Conservation (phyloP, 2,113 vertebrate genomes). For the Macroglossus sobrinus region DNA sequence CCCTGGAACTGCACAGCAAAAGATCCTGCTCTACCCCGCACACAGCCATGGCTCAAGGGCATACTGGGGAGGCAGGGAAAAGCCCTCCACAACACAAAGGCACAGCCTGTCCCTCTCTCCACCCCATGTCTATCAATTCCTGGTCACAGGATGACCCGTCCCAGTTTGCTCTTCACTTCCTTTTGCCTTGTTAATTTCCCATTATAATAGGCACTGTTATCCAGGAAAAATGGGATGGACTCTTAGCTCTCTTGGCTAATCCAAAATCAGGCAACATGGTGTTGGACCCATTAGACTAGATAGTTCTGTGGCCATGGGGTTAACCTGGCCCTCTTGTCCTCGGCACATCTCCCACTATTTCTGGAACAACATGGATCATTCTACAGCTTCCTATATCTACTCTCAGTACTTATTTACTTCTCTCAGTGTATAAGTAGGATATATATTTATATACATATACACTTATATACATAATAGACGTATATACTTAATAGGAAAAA, state of each 20-base stretch:
- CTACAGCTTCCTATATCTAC: not conserved
- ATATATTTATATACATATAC: not conserved
- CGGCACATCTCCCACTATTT: not conserved
- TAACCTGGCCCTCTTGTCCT: not conserved
- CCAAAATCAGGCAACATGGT: not conserved
- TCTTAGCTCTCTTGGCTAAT: not conserved
- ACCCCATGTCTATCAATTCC: not conserved
- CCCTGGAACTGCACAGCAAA: not conserved
- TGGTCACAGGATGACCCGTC: rapidly evolving
- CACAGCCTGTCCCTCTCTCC: not conserved
- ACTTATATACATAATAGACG: not conserved
- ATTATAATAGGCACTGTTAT: rapidly evolving
- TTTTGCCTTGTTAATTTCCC: not conserved
- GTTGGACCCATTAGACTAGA: rapidly evolving
- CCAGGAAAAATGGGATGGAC: not conserved
- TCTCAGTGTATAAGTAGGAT: not conserved
- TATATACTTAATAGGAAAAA: not conserved
- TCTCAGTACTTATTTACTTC: not conserved
- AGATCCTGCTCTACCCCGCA: not conserved
- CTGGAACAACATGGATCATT: not conserved
- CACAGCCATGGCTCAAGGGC: not conserved
- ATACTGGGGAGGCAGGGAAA: too few species aligned
- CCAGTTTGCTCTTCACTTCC: not conserved
- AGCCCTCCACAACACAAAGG: not conserved
- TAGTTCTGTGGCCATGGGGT: rapidly evolving